Conservation (phyloP, 2,113 vertebrate genomes). For the Nymphicus hollandicus region DNA sequence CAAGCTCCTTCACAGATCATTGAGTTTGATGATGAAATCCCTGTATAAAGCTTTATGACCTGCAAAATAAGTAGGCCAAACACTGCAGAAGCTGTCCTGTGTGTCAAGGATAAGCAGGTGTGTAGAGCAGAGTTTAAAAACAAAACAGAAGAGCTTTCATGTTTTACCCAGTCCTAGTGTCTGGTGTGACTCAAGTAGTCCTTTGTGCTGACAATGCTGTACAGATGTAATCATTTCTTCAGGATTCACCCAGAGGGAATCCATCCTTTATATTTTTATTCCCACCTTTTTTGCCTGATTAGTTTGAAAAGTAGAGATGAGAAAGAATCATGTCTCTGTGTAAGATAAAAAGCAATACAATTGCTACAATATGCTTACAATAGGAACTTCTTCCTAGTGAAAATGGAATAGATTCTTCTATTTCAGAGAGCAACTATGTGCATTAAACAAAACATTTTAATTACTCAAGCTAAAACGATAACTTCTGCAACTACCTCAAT, state of each 20-base stretch:
- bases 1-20: constrained; percentile 28
- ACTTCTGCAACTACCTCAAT: not conserved
- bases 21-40: not conserved
- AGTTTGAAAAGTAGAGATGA: not conserved
- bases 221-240: not conserved
- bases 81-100: not conserved
- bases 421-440: not conserved
- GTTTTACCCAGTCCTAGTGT: not conserved
- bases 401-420: not conserved
- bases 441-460: not conserved
- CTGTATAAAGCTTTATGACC: constrained; percentile 10
- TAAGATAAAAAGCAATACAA: not conserved
- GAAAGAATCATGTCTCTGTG: not conserved
- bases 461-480: not conserved
- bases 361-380: not conserved
- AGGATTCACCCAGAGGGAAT: not conserved
- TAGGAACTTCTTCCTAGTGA: not conserved
- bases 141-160: not conserved
- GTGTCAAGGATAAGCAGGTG: not conserved
- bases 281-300: not conserved
- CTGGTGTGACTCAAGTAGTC: not conserved
- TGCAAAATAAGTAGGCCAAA: not conserved
- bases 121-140: not conserved
- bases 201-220: not conserved
- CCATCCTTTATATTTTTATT: not conserved